phyloP scores from a whole-genome alignment of 2,888 invertebrate genomes.

The Tetramorium bicarinatum region DNA sequence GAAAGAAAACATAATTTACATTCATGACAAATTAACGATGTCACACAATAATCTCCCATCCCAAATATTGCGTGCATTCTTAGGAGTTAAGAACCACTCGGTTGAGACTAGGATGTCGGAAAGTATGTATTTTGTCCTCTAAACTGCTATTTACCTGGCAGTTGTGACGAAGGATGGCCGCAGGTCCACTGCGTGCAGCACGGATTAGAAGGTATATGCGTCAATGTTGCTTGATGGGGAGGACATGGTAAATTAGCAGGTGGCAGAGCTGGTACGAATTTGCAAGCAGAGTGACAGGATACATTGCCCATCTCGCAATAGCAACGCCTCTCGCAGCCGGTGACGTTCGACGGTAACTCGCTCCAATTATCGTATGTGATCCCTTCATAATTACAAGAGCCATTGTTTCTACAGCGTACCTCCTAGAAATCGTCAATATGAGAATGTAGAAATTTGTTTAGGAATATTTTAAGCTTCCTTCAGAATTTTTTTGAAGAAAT shows the following conservation, averaged over 20 bases:
- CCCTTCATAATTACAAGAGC: conserved; percentile 93
- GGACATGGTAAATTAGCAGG: conserved; percentile 92
- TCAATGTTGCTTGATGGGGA: conserved; percentile 89
- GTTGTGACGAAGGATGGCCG: conserved; percentile 65
- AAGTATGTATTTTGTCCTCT: not conserved
- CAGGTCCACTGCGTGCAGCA: conserved; percentile 94
- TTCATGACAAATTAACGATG: not conserved
- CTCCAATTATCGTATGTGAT: conserved; percentile 91
- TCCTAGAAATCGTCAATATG: conserved; percentile 85
- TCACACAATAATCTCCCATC: not conserved
- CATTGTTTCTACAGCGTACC: conserved; percentile 93
- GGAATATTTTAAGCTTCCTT: not conserved
- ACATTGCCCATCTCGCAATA: conserved; percentile 96
- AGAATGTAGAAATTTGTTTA: not conserved
- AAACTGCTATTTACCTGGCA: conserved; percentile 72
- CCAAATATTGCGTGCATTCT: conserved; percentile 8
- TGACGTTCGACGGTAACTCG: conserved; percentile 92
- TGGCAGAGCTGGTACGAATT: conserved; percentile 92
- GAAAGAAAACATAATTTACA: not conserved
- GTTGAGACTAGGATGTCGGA: not conserved
- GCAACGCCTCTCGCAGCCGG: conserved; percentile 95
- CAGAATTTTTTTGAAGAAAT: not conserved
- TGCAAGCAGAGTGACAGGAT: conserved; percentile 94
- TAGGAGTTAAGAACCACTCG: not conserved
- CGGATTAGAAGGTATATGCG: conserved; percentile 91